Conservation (phyloP, 2,888 invertebrate species). For the Adelphocoris suturalis region DNA sequence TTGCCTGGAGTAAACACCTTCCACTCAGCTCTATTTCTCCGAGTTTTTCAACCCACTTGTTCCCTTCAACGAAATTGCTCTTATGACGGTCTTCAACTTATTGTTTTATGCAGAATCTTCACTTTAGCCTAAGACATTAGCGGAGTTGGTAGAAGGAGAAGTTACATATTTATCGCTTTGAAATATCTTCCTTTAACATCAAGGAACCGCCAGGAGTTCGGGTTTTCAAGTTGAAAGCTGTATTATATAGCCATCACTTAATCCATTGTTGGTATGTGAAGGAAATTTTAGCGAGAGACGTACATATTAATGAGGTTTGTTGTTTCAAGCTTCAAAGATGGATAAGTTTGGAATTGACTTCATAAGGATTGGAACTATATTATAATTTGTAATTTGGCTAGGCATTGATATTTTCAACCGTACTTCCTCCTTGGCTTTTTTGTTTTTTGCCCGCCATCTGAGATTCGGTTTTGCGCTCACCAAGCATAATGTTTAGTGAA, state of each 20-base stretch:
- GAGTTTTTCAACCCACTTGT: background rate
- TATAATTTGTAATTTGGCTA: no score
- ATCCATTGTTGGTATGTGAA: background rate
- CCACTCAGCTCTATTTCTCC: conserved; percentile 35
- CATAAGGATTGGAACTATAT: no score
- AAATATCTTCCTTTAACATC: background rate
- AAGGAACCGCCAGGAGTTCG: background rate
- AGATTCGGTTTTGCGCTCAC: no score
- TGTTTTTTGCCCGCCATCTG: no score
- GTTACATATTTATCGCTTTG: background rate
- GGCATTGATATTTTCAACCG: no score
- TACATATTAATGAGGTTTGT: no score
- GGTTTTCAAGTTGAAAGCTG: background rate
- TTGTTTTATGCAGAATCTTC: conserved; percentile 14
- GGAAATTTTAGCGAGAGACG: background rate
- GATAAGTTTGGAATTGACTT: no score
- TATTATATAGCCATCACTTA: background rate
- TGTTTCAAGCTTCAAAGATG: no score
- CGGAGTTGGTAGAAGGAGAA: background rate
- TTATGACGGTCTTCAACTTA: background rate
- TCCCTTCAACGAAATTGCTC: background rate
- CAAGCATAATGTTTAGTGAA: no score
- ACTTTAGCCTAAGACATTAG: background rate
- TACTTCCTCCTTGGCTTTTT: no score
- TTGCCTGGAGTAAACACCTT: conserved; percentile 34